Base-by-base conservation (phyloP, 30 jellyfish, hydroid and myxozoan species). In the Clytia hemisphaerica region DNA sequence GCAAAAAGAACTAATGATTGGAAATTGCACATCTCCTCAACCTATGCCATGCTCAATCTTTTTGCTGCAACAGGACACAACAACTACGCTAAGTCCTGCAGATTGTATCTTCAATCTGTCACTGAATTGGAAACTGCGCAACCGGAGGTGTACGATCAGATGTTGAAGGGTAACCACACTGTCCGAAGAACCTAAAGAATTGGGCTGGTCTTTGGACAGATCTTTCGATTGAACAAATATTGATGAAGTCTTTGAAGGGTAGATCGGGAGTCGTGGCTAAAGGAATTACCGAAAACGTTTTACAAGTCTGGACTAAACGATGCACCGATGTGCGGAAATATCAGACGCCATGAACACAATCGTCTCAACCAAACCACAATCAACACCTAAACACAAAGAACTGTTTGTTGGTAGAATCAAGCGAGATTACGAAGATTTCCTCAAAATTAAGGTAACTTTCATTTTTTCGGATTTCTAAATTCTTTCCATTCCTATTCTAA, bases 61-160 rank as follows among this genome's bases (percentile, higher is more conserved):
- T 60, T 16, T 21, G 73, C 73, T 16, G 73, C 64, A 22, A 60
- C 73, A 16, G 73, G 73, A 10, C 73, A 60, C 65, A 60, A 30
- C 24, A 60, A 60, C 73, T 60, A 60, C 29, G 65, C 62, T 7
- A 50, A 50, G 27, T 50, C 65, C 15, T 50, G 14, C 65, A 15
- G 65, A 14, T 50, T 50, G 65, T 21, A 50, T 50, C 65, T 50
- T 50, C 65, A 50, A 50, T 50, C 65, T 6, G 14, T 50, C 10
- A 6, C 27, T 9, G 65, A 50, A 50, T 50, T 50, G 65, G 65
- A 50, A 21, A 50, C 15, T 15, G 22, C 15, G 15, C 65, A 21
- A 14, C 65, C 65, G 27, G 27, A 50, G 6, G 65, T 50, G 15
- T 50, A 50, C 65, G 27, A 50, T 14, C 28, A 50, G 22, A 9